Conservation (phyloP, 2,113 vertebrate species). For the Rhea americana region DNA sequence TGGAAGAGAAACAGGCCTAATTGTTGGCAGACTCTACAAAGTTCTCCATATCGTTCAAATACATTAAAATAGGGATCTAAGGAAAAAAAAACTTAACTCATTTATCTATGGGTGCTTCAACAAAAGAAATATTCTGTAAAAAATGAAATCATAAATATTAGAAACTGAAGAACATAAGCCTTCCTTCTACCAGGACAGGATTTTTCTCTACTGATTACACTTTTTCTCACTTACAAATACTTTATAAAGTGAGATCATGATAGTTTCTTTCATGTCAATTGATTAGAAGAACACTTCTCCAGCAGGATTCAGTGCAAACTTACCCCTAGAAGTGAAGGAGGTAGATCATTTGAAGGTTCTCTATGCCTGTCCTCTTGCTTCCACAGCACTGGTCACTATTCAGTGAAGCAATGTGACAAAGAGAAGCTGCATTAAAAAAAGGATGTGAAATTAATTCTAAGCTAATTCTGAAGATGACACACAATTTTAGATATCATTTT, state of each 20-base stretch:
- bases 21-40: neutral
- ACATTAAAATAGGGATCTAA: neutral
- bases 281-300: neutral
- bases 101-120: neutral
- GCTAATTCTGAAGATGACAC: neutral
- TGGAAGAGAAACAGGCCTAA: neutral
- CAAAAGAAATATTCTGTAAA: neutral
- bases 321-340: neutral
- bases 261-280: neutral
- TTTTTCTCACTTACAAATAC: neutral
- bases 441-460: neutral
- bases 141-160: neutral
- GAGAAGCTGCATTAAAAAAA: neutral
- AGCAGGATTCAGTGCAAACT: neutral
- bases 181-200: neutral
- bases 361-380: neutral
- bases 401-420: neutral
- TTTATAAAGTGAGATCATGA: neutral
- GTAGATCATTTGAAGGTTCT: neutral
- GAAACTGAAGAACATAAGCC: neutral
- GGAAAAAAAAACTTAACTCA: neutral
- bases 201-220: neutral
- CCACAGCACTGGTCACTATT: neutral
- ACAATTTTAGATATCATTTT: neutral
- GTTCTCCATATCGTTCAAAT: neutral